phyloP scores from a whole-genome alignment of 2,797 vertebrate genomes.

The Gallinago nigripennis region DNA sequence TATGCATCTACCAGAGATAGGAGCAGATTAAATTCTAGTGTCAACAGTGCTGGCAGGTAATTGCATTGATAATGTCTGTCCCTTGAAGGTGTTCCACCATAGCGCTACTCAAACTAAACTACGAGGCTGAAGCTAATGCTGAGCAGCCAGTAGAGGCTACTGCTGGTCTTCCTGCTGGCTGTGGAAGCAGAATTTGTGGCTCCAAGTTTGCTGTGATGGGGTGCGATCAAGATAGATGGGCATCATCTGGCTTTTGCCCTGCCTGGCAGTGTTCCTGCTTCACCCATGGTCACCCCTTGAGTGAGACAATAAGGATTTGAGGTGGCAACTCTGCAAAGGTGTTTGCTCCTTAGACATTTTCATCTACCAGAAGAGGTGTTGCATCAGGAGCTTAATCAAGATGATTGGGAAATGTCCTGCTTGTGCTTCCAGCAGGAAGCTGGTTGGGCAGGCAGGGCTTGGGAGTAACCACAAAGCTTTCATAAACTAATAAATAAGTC shows the following conservation, averaged over 20 bases:
- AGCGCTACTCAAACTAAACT: not conserved
- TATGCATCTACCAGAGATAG: not conserved
- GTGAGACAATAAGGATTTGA: not conserved
- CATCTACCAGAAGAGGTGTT: not conserved
- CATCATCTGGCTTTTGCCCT: not conserved
- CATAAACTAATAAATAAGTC: not conserved
- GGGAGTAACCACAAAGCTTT: not conserved
- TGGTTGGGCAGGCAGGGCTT: not conserved
- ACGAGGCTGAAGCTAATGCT: accelerated
- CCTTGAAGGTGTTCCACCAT: not conserved
- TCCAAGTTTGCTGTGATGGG: not conserved
- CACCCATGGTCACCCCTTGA: not conserved
- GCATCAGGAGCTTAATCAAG: not conserved
- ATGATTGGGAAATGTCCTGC: not conserved
- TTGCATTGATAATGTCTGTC: not conserved
- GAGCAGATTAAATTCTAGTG: not conserved
- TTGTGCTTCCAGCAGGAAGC: not conserved
- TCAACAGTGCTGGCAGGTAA: not conserved
- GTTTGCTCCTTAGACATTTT: accelerated
- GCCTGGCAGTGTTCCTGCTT: not conserved
- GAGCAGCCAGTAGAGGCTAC: not conserved
- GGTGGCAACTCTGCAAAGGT: not conserved
- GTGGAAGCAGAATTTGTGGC: not conserved
- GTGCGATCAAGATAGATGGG: accelerated
- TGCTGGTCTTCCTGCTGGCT: not conserved